These are phyloP conservation scores for Amphipoea oculea DNA, from an alignment of 2,888 invertebrate species.

Conservation along the genomic window DNA sequence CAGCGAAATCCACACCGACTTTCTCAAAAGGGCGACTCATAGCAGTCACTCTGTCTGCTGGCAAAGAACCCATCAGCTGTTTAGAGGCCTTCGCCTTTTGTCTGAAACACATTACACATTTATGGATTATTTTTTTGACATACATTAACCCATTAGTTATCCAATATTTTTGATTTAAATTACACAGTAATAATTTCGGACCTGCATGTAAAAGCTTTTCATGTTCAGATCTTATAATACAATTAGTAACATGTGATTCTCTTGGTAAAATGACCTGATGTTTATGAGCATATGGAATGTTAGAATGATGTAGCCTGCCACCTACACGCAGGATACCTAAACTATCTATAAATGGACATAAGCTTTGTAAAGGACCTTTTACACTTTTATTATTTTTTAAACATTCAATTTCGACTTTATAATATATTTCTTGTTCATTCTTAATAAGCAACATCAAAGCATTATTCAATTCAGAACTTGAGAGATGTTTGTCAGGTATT, in stretches of 20 bases:
- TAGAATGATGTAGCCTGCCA: not conserved
- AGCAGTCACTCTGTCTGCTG: constrained; percentile 1
- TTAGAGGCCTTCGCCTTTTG: not conserved
- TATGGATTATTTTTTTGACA: too few species aligned
- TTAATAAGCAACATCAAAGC: not conserved
- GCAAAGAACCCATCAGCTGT: constrained; percentile 12
- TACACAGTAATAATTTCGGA: not conserved
- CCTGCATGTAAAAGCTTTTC: not conserved
- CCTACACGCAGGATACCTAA: not conserved
- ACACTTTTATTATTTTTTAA: not conserved
- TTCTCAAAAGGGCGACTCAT: not conserved
- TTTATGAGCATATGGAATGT: not conserved
- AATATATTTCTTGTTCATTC: not conserved
- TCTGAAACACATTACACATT: not conserved
- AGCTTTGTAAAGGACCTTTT: not conserved
- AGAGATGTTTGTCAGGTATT: not conserved
- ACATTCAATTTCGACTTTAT: not conserved
- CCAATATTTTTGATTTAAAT: not conserved
- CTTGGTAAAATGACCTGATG: not conserved
- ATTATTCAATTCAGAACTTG: not conserved
- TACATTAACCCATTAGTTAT: not conserved
- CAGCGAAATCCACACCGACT: constrained; percentile 1
- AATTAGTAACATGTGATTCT: not conserved
- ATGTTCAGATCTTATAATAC: constrained; percentile 2
- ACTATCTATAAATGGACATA: not conserved